Evolutionary conservation across 2,113 vertebrate species (phyloP), one percentile per base, ranked within the genome.

Genomic region (Xiphophorus maculatus): DNA sequence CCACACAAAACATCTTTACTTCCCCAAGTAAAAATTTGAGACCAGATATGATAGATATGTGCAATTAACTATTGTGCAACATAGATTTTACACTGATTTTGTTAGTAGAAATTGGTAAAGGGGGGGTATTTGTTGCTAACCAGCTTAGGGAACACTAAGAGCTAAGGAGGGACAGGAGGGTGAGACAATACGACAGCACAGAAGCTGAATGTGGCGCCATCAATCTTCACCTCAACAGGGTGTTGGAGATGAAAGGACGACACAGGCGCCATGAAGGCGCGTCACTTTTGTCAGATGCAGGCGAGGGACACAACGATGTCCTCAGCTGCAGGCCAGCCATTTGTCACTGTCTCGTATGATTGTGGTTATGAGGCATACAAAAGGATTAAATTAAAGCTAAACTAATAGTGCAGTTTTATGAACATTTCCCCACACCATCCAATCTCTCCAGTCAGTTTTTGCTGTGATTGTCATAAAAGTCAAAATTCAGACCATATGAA

Each of bases 221-320:
- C 91, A 87, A 93, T 93, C 92, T 93, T 92, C 89, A 89, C 90
- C 90, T 89, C 90, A 90, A 92, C 90, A 81, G 91, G 92, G 93
- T 89, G 90, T 80, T 91, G 66, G 77, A 91, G 87, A 93, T 92
- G 92, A 93, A 93, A 94, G 90, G 87, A 86, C 61, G 66, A 93
- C 83, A 89, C 91, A 88, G 93, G 89, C 92, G 91, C 94, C 93
- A 91, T 91, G 86, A 92, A 69, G 92, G 88, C 91, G 84, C 89
- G 88, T 93, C 91, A 91, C 91, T 92, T 93, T 95, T 94, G 90
- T 94, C 84, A 84, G 76, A 86, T 63, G 3, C 88, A 86, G 84
- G 75, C 86, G 68, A 93, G 92, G 87, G 89, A 93, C 87, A 88
- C 27, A 83, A 80, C 84, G 79, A 76, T 82, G 84, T 84, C 78